Evolutionary conservation across 1,140 invertebrate species (phyloP).

Genomic region (Anadara kagoshimensis): DNA sequence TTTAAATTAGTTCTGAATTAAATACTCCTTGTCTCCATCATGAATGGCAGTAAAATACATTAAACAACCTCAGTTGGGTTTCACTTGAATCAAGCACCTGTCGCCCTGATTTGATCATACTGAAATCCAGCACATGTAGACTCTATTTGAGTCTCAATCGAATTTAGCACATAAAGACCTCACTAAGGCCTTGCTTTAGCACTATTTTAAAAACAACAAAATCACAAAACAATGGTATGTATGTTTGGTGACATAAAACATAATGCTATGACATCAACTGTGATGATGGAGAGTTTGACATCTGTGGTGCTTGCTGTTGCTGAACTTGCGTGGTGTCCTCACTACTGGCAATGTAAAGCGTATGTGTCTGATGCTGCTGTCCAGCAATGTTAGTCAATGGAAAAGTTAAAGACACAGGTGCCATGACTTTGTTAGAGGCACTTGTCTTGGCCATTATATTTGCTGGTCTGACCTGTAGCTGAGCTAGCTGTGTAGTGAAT

Average conservation of each 20-base stretch:
- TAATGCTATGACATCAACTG: conserved; percentile 8
- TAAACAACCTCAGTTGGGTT: no score
- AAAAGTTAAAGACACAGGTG: conserved; percentile 62
- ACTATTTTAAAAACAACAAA: no score
- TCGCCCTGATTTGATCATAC: no score
- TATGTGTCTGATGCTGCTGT: conserved; percentile 45
- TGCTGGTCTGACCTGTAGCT: conserved; percentile 58
- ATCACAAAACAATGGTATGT: no score
- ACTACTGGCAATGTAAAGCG: conserved; percentile 55
- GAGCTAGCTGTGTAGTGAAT: conserved; percentile 48
- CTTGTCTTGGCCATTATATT: conserved; percentile 52
- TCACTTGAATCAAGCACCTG: no score
- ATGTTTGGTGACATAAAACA: neutral
- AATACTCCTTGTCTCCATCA: no score
- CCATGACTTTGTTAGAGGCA: conserved; percentile 54
- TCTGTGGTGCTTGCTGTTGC: neutral
- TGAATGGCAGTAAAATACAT: no score
- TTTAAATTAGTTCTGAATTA: no score
- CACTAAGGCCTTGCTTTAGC: no score
- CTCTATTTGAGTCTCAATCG: no score
- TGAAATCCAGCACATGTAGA: no score
- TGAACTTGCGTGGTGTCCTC: conserved; percentile 39
- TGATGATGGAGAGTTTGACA: conserved; percentile 10
- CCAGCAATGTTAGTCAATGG: conserved; percentile 51
- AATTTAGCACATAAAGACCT: no score